Percentiles rank a stretch among this genome's conserved stretches.
phyloP scores from a whole-genome alignment of 2,113 vertebrate species.

The Melospiza melodia region DNA sequence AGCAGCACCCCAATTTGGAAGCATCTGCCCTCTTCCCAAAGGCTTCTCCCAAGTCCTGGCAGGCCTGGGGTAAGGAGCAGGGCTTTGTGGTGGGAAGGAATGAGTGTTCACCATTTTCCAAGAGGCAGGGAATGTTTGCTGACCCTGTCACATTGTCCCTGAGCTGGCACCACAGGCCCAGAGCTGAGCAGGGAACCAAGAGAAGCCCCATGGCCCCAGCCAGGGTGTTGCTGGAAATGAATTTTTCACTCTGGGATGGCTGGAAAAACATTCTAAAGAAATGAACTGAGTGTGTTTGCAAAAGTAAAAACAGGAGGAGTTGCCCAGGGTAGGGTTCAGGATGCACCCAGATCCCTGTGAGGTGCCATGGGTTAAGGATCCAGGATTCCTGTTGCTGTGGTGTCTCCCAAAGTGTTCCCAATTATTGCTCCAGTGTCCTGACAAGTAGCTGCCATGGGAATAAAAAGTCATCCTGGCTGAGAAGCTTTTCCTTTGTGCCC shows the following conservation, averaged over 20 bases:
- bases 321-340: background rate
- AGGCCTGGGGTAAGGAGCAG: background rate
- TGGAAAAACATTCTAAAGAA: background rate
- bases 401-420: accelerated
- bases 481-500: background rate
- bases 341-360: background rate
- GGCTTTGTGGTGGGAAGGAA: background rate
- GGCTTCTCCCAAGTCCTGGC: background rate
- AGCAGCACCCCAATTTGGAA: background rate
- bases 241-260: background rate
- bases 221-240: background rate
- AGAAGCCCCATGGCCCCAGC: background rate
- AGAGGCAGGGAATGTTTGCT: background rate
- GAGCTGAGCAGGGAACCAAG: background rate
- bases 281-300: background rate
- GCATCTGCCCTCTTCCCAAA: background rate
- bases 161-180: background rate
- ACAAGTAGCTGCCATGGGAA: background rate
- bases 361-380: background rate
- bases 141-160: accelerated
- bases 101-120: background rate
- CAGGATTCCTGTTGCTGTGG: background rate
- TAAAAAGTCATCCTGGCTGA: background rate
- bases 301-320: background rate
- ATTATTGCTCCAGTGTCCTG: background rate